phyloP scores from a whole-genome alignment of 2,888 invertebrate species.

The Eristalinus aeneus region DNA sequence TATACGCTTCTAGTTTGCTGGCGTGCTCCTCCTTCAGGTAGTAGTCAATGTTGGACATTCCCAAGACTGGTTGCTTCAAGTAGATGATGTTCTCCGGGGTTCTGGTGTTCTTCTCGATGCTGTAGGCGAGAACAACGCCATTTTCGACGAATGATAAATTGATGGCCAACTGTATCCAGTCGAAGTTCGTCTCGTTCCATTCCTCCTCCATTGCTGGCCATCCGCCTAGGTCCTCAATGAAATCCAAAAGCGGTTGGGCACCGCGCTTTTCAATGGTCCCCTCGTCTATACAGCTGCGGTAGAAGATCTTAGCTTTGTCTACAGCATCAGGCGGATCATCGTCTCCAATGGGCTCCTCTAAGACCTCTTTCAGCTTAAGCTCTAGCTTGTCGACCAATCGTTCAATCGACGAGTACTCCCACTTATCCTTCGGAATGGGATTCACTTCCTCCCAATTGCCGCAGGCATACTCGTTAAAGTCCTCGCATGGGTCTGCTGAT shows the following conservation, averaged over 20 bases:
- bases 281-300: conserved; percentile 43
- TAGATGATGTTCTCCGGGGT: conserved; percentile 31
- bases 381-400: conserved; percentile 35
- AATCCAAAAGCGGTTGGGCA: conserved; percentile 35
- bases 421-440: conserved; percentile 58
- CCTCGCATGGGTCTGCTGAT: conserved; percentile 61
- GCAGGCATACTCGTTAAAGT: conserved; percentile 68
- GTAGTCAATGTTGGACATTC: conserved; percentile 58
- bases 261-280: conserved; percentile 14
- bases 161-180: conserved; percentile 54
- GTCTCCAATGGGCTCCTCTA: conserved; percentile 22
- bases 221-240: conserved; percentile 60
- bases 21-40: conserved; percentile 49
- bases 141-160: conserved; percentile 19
- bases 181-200: conserved; percentile 49
- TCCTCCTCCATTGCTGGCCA: conserved; percentile 59
- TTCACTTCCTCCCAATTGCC: conserved; percentile 66
- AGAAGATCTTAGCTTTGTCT: conserved; percentile 60
- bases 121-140: conserved; percentile 32
- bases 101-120: conserved; percentile 35
- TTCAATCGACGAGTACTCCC: conserved; percentile 37
- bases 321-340: conserved; percentile 20
- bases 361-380: conserved; percentile 19
- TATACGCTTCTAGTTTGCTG: conserved; percentile 51
- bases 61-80: conserved; percentile 42